phyloP scores from a whole-genome alignment of 2,797 vertebrate species.

The Betta splendens region DNA sequence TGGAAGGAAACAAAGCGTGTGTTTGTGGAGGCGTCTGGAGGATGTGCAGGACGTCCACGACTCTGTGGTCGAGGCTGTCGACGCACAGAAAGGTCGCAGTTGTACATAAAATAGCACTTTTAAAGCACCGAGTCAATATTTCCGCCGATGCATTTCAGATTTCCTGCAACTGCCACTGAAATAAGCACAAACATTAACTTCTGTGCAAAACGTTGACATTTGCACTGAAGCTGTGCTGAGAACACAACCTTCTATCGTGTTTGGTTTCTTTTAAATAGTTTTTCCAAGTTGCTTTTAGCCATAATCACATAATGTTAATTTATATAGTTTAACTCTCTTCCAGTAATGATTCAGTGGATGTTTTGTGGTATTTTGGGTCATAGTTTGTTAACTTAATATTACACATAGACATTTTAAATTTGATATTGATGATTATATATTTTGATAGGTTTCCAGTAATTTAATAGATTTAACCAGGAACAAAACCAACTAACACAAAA shows the following conservation, averaged over 20 bases:
- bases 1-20: conserved; percentile 17
- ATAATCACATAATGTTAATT: conserved; percentile 20
- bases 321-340: conserved; percentile 8
- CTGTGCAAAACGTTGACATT: conserved; percentile 22
- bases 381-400: conserved; percentile 38
- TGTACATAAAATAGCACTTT: conserved; percentile 53
- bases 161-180: conserved; percentile 40
- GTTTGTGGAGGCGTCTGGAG: not conserved
- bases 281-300: conserved; percentile 17
- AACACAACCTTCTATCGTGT: not conserved
- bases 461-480: conserved; percentile 48
- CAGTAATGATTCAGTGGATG: conserved; percentile 28
- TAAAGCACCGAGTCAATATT: conserved; percentile 56
- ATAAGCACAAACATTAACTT: conserved; percentile 67
- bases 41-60: not conserved
- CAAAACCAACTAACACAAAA: conserved; percentile 40
- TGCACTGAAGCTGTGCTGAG: not conserved
- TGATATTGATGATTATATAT: conserved; percentile 56
- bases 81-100: conserved; percentile 35
- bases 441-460: conserved; percentile 50
- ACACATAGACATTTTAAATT: conserved; percentile 49
- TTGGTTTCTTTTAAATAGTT: conserved; percentile 11
- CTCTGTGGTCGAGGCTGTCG: conserved; percentile 24
- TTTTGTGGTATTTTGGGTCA: conserved; percentile 25
- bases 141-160: conserved; percentile 14